Base-by-base conservation (phyloP, 2,797 vertebrate species). In the Monodelphis domestica region DNA sequence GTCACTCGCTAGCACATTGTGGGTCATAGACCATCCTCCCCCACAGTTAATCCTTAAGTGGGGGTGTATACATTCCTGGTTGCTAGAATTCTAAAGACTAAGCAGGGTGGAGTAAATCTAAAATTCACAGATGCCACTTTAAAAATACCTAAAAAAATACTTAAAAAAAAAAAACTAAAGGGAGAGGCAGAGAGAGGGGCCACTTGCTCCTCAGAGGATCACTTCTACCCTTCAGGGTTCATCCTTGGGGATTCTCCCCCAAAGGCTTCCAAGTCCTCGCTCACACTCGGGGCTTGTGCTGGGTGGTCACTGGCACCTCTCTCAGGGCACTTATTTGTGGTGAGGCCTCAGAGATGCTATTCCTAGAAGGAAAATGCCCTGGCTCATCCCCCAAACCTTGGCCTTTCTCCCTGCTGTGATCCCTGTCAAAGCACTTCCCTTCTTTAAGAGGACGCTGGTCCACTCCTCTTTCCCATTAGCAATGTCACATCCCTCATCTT, bases 341-440 rank as follows among this genome's bases (percentile, higher is more conserved):
- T 3, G 38, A 78, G n/a, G 70, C 24, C 21, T 70, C 78, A 70
- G 38, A 38, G 70, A 21, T 38, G 10, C 52, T 91, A 53, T 14
- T 93, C 29, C 30, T 26, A 87, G 89, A 70, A 91, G 90, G 88
- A 70, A 33, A 33, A 88, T 54, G 53, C 88, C 92, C 88, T 89
- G 15, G 70, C 56, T 88, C 70, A 87, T 88, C 91, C 93, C 70
- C 70, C 92, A 45, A 29, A 45, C 30, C 94, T 54, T 4, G 21
- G n/a, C 78, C 84, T 97, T 87, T 94, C 88, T 93, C 93, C 91
- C 89, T 94, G 96, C 54, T 94, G 45, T 24, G 7, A 59, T 91
- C 92, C 63, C 92, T 12, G 52, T 53, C 88, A 94, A 94, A 96
- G 92, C 54, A 92, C 84, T 96, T 92, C 89, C 95, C 91, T 88